Conservation (phyloP, 2,888 invertebrate genomes). For the Ditula angustiorana region DNA sequence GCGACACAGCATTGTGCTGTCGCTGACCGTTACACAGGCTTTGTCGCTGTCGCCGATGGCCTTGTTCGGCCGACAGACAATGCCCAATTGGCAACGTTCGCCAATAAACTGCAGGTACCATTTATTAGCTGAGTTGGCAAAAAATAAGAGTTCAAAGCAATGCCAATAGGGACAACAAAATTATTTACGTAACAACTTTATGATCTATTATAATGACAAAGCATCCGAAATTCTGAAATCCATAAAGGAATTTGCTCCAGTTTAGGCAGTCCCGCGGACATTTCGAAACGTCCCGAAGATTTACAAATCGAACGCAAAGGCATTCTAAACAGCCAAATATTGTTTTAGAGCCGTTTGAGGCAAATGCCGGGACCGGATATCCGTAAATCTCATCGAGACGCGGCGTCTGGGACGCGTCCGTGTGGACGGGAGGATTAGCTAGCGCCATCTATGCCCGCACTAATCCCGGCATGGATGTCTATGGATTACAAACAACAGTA, state of each 20-base stretch:
- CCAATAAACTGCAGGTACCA: constrained; percentile 31
- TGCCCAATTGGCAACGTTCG: constrained; percentile 23
- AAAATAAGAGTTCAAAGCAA: constrained; percentile 12
- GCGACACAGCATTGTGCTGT: constrained; percentile 35
- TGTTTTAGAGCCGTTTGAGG: constrained; percentile 40
- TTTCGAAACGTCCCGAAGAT: constrained; percentile 24
- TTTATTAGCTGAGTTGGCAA: constrained; percentile 26
- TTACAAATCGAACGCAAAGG: constrained; percentile 38
- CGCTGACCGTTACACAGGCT: constrained; percentile 45
- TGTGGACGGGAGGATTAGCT: constrained; percentile 32
- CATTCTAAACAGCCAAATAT: constrained; percentile 43
- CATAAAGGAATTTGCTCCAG: constrained; percentile 37
- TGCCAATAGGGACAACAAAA: constrained; percentile 17
- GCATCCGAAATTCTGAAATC: constrained; percentile 15
- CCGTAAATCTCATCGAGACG: constrained; percentile 48
- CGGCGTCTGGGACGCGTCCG: constrained; percentile 39
- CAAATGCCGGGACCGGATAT: constrained; percentile 49
- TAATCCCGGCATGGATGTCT: constrained; percentile 25
- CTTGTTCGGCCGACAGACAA: constrained; percentile 28
- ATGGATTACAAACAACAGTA: constrained; percentile 20
- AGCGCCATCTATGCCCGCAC: constrained; percentile 21
- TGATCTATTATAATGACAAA: constrained; percentile 2
- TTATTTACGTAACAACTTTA: constrained; percentile 22
- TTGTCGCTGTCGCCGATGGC: constrained; percentile 40
- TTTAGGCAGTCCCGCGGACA: constrained; percentile 8